These are phyloP conservation scores for Rissa tridactyla DNA, from an alignment of 2,113 vertebrate species.

Conservation along the genomic window DNA sequence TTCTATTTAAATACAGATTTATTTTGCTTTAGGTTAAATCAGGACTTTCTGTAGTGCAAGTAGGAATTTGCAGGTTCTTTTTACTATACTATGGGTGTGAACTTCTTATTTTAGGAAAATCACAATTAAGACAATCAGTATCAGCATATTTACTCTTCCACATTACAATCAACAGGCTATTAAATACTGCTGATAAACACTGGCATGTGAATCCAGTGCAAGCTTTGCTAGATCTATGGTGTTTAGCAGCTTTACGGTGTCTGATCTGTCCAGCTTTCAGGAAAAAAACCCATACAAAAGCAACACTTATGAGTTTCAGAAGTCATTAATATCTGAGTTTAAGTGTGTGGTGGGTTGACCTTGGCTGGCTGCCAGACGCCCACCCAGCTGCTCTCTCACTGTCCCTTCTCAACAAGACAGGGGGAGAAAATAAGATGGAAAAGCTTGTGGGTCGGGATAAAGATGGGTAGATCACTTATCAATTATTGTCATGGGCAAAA, in stretches of 20 bases:
- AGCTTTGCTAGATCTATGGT: not conserved
- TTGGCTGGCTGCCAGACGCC: not conserved
- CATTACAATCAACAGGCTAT: not conserved
- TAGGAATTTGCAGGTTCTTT: not conserved
- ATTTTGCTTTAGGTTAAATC: not conserved
- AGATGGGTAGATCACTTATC: not conserved
- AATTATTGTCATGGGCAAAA: not conserved
- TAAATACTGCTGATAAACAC: not conserved
- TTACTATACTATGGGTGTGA: not conserved
- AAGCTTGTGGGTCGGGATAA: not conserved
- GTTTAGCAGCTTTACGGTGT: not conserved
- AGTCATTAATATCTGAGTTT: not conserved
- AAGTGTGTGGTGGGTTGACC: not conserved
- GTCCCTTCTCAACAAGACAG: not conserved
- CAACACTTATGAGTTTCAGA: rapidly evolving
- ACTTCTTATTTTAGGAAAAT: not conserved
- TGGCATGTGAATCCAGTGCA: not conserved
- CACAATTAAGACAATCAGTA: not conserved
- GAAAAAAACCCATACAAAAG: not conserved
- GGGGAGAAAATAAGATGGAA: not conserved
- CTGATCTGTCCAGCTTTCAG: not conserved
- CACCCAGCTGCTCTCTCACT: not conserved
- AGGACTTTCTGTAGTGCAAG: not conserved
- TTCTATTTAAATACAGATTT: not conserved
- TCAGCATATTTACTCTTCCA: not conserved